These are phyloP conservation scores for Drosophila orena DNA, from an alignment of 1,140 invertebrate genomes.

Conservation along the genomic window DNA sequence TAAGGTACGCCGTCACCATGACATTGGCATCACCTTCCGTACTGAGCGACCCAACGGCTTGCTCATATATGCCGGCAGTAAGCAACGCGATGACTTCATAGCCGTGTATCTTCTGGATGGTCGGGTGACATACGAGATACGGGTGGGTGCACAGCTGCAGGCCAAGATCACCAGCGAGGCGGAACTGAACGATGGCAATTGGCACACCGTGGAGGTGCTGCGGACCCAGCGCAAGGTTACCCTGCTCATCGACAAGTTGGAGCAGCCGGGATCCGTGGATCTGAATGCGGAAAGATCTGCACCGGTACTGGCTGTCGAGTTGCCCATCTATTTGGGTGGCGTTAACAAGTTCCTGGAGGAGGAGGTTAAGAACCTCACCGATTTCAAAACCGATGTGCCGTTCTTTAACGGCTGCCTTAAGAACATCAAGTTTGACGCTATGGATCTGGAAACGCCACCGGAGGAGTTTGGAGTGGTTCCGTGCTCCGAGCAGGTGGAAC, in stretches of 20 bases:
- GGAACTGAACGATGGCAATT: conserved; percentile 92
- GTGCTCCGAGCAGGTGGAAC: conserved; percentile 93
- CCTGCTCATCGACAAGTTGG: conserved; percentile 86
- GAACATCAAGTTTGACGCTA: conserved; percentile 91
- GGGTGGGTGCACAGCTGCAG: conserved; percentile 89
- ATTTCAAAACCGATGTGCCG: conserved; percentile 27
- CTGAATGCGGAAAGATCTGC: conserved; percentile 86
- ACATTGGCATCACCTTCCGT: conserved; percentile 93
- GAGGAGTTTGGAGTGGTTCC: conserved; percentile 88
- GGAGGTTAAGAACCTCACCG: conserved; percentile 46
- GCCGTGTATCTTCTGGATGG: conserved; percentile 93
- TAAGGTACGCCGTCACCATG: conserved; percentile 88
- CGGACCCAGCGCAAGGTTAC: conserved; percentile 86
- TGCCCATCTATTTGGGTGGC: conserved; percentile 94
- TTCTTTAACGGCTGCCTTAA: conserved; percentile 94
- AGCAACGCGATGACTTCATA: conserved; percentile 90
- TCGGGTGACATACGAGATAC: conserved; percentile 90
- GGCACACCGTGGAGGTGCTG: conserved; percentile 92
- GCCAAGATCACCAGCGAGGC: conserved; percentile 86
- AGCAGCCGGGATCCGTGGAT: conserved; percentile 86
- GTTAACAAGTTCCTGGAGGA: conserved; percentile 79
- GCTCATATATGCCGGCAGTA: conserved; percentile 91
- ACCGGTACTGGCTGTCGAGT: conserved; percentile 86
- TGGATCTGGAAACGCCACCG: conserved; percentile 87
- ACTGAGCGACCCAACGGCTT: conserved; percentile 92